phyloP scores from a whole-genome alignment of 2,113 vertebrate genomes.

The Castor canadensis region DNA sequence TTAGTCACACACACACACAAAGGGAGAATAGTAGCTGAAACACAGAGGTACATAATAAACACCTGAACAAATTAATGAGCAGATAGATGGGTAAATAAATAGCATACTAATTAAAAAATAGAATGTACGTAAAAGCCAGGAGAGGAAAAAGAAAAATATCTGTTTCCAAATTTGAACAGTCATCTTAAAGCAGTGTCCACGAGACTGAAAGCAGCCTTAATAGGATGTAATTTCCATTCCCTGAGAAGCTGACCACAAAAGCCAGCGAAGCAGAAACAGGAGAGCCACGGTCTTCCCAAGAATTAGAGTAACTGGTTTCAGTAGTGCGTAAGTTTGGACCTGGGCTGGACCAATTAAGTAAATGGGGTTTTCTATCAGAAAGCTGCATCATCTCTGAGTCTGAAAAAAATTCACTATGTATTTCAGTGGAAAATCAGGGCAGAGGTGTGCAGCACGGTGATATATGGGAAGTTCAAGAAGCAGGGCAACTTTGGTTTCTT shows the following conservation, averaged over 20 bases:
- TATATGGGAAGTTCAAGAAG: not conserved
- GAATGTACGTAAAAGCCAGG: not conserved
- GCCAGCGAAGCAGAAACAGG: not conserved
- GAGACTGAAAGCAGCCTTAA: conserved; percentile 3
- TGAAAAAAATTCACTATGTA: conserved; percentile 21
- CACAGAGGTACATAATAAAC: conserved; percentile 3
- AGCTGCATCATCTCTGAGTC: not conserved
- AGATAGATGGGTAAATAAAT: not conserved
- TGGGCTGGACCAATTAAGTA: not conserved
- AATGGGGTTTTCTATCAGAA: not conserved
- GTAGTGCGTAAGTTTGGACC: not conserved
- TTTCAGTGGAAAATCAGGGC: not conserved
- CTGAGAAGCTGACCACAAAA: not conserved
- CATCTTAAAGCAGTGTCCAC: not conserved
- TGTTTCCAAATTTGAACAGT: not conserved
- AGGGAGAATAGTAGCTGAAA: not conserved
- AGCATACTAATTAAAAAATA: conserved; percentile 1
- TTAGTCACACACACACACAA: not conserved
- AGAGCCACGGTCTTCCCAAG: not conserved
- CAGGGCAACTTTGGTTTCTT: conserved; percentile 14
- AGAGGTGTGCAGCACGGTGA: not conserved
- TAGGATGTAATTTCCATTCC: not conserved
- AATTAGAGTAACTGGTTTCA: not conserved
- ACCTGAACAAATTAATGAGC: not conserved
- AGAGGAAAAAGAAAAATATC: not conserved